Conservation (phyloP, 1,140 invertebrate genomes). For the Achroia grisella region DNA sequence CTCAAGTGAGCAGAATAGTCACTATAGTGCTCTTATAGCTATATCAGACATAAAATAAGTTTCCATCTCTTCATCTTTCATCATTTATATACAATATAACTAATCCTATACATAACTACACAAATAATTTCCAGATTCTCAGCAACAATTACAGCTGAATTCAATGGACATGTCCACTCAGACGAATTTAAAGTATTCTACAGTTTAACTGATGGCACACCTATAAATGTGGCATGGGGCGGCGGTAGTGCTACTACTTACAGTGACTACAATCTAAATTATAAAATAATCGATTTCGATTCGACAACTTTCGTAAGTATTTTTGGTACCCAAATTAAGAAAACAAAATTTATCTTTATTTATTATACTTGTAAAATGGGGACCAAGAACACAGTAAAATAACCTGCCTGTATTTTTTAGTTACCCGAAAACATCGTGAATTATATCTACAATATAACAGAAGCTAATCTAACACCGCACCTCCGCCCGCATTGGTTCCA, state of each 20-base stretch:
- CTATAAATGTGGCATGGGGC: conserved; percentile 84
- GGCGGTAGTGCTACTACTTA: conserved; percentile 83
- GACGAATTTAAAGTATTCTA: conserved; percentile 84
- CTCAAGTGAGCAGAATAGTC: too few relatives aligned
- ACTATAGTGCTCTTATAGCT: too few relatives aligned
- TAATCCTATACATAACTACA: background rate
- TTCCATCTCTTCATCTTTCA: too few relatives aligned
- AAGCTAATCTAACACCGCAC: conserved; percentile 78
- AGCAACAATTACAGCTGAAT: conserved; percentile 82
- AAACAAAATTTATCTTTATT: too few relatives aligned
- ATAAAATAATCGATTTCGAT: conserved; percentile 83
- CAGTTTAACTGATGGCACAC: conserved; percentile 53
- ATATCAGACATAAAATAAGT: too few relatives aligned
- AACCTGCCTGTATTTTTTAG: too few relatives aligned
- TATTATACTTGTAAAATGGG: too few relatives aligned
- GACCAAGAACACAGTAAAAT: too few relatives aligned
- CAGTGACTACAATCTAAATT: conserved; percentile 84
- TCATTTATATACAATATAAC: too few relatives aligned
- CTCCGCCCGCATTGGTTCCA: conserved; percentile 77
- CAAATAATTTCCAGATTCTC: conserved; percentile 74
- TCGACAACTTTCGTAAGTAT: conserved; percentile 75
- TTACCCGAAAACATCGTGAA: conserved; percentile 80
- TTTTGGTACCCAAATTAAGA: too few relatives aligned
- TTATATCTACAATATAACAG: conserved; percentile 85
- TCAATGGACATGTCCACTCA: conserved; percentile 87